Evolutionary conservation across 2,797 vertebrate species (phyloP), one percentile per base, ranked within the genome.

Genomic region (Hydrocynus forskahlii): DNA sequence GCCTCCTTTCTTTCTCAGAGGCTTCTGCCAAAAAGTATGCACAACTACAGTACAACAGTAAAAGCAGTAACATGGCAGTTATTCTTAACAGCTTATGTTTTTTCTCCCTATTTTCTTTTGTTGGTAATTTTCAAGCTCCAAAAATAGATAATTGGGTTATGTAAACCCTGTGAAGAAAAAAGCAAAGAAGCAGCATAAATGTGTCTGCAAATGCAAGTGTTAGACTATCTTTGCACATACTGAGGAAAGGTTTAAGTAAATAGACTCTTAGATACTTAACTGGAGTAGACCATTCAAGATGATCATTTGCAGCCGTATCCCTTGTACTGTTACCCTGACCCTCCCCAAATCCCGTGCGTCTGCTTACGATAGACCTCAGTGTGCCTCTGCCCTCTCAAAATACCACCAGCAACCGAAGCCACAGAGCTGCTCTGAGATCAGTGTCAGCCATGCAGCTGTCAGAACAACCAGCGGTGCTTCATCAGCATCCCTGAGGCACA

Each of bases 351-450:
- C 35, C 19, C 59, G 29, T 40, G 21, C 54, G 17, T 72, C 25
- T 29, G 35, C 52, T 73, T n/a, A 14, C 21, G 35, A 21, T 50
- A 21, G 48, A 35, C 35, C 14, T 55, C 69, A 59, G 35, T 9
- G 54, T 21, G 12, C 38, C 54, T 74, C 71, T 71, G 48, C 23
- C 5, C 13, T 29, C 25, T 35, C 25, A 74, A 59, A 19, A 74
- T 5, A 59, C 4, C 17, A 21, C 1, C 21, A 4, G 17, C 25
- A 25, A 57, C 54, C 43, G 19, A 57, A 59, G 43, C 54, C 71
- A 40, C 29, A 74, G 54, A 5, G 12, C 71, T 74, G 54, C 35
- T 59, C 14, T 19, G 29, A 73, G 71, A 57, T 57, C 71, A 57
- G 54, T 5, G 5, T 12, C 9, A 43, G 35, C 38, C 38, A 14